These are phyloP conservation scores for Mus spretus DNA, from an alignment of 2,797 vertebrate species.

Conservation along the genomic window DNA sequence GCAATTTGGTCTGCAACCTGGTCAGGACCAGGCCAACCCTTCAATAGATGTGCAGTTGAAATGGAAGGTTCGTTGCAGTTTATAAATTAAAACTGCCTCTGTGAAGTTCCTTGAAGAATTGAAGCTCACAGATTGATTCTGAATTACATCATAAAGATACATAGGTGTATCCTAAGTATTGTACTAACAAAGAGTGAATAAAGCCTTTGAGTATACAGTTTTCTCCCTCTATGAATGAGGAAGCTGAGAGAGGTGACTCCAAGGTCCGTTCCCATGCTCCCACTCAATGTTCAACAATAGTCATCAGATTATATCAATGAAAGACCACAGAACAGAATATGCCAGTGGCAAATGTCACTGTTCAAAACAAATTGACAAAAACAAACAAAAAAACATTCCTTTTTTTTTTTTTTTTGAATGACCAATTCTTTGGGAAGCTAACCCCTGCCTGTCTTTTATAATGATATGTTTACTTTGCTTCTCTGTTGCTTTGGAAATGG, in stretches of 20 bases:
- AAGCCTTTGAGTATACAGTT: neutral
- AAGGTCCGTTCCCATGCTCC: slow-evolving; percentile 21
- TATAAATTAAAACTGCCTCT: slow-evolving; percentile 19
- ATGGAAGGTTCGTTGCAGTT: neutral
- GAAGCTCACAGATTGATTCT: neutral
- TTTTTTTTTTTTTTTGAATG: slow-evolving; percentile 52
- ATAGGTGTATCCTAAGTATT: neutral
- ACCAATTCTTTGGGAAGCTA: slow-evolving; percentile 70
- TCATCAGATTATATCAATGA: slow-evolving; percentile 18
- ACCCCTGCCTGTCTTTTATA: slow-evolving; percentile 79
- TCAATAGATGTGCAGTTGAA: neutral
- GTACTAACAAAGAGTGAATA: slow-evolving; percentile 19
- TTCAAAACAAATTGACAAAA: slow-evolving; percentile 75
- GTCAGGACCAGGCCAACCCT: neutral
- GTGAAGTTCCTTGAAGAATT: neutral
- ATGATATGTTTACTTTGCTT: slow-evolving; percentile 73
- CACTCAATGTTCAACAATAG: slow-evolving; percentile 41
- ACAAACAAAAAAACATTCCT: slow-evolving; percentile 65
- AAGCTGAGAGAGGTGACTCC: slow-evolving; percentile 29
- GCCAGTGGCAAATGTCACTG: slow-evolving; percentile 48
- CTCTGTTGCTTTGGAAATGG: slow-evolving; percentile 79
- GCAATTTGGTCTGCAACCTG: neutral
- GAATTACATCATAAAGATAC: slow-evolving; percentile 24
- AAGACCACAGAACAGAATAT: slow-evolving; percentile 51
- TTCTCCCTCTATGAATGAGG: slow-evolving; percentile 47